Conservation (phyloP, 2,797 vertebrate genomes). For the Micrastur ruficollis region DNA sequence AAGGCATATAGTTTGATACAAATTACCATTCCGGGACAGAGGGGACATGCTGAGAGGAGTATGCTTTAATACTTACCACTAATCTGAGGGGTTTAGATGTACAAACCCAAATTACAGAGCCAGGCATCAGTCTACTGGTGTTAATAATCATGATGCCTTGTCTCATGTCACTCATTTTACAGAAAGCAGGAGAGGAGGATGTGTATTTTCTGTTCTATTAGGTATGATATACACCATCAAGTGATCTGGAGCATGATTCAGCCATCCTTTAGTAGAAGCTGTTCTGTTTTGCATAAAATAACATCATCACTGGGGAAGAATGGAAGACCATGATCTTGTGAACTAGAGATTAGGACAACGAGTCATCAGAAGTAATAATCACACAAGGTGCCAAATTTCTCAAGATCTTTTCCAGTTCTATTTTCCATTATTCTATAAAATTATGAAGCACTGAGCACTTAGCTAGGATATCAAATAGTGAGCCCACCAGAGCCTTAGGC, state of each 20-base stretch:
- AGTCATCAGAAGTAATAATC: neutral
- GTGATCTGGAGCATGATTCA: neutral
- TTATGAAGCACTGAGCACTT: neutral
- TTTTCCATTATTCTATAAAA: neutral
- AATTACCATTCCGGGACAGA: neutral
- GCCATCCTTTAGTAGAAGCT: neutral
- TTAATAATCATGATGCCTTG: neutral
- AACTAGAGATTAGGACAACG: neutral
- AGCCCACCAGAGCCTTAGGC: neutral
- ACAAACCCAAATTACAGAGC: neutral
- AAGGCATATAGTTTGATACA: neutral
- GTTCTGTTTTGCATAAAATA: neutral
- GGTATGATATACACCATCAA: neutral
- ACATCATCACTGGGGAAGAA: neutral
- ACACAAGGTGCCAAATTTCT: neutral
- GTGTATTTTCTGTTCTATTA: neutral
- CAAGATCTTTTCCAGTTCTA: neutral
- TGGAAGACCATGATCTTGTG: neutral
- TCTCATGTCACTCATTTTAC: neutral
- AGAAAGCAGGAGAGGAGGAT: neutral
- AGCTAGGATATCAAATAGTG: neutral
- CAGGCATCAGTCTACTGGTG: neutral
- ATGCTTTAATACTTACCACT: neutral
- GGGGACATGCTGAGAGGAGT: neutral
- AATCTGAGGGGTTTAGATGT: neutral